These are phyloP conservation scores for Bombus pyrosoma DNA, from an alignment of 1,140 invertebrate species.

Conservation along the genomic window DNA sequence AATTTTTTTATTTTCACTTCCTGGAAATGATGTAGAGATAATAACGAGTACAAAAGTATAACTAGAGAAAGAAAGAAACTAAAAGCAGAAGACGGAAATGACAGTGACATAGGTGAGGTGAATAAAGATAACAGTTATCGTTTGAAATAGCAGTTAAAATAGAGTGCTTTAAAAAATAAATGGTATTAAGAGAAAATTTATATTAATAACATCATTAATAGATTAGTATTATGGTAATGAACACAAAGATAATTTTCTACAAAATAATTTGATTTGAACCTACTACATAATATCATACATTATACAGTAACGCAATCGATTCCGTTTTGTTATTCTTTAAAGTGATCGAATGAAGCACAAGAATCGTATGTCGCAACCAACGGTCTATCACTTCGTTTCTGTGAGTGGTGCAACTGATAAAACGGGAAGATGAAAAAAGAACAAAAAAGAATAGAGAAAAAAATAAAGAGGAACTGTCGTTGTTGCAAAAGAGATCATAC, in stretches of 20 bases:
- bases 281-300: not conserved
- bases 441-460: not conserved
- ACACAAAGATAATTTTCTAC: not conserved
- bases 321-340: not conserved
- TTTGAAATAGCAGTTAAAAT: not conserved
- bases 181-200: not conserved
- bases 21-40: not conserved
- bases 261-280: not conserved
- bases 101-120: not conserved
- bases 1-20: not conserved
- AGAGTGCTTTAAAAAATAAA: not conserved
- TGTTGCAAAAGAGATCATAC: conserved; percentile 2
- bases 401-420: not conserved
- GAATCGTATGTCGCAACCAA: not conserved
- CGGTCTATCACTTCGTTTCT: not conserved
- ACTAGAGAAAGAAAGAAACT: not conserved
- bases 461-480: not conserved
- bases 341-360: not conserved
- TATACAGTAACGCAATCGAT: not conserved
- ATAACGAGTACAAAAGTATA: not conserved
- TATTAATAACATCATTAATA: not conserved
- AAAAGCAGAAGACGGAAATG: not conserved
- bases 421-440: not conserved
- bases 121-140: not conserved
- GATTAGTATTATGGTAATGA: not conserved